Conservation (phyloP, 1,140 invertebrate species). For the Solenopsis invicta region DNA sequence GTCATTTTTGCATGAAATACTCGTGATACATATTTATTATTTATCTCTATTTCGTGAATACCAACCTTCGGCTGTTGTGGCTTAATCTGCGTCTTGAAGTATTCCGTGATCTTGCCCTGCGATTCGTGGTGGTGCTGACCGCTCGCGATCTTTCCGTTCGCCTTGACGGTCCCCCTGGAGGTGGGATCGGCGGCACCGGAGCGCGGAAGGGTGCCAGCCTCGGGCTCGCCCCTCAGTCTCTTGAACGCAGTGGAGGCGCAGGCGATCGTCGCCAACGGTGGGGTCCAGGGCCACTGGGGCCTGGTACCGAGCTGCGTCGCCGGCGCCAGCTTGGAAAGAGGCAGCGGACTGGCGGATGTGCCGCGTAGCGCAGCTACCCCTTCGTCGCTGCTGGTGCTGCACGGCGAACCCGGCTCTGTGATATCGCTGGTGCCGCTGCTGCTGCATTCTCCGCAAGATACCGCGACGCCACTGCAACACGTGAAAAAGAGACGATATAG, state of each 20-base stretch:
- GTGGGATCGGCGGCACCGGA: constrained; percentile 81
- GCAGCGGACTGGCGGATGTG: constrained; percentile 85
- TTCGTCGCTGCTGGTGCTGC: constrained; percentile 89
- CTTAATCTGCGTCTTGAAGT: constrained; percentile 93
- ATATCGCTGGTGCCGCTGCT: constrained; percentile 92
- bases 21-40: background rate
- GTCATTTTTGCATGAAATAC: background rate
- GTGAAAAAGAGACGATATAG: background rate
- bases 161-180: constrained; percentile 74
- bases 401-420: constrained; percentile 93
- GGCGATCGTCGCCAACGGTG: constrained; percentile 83
- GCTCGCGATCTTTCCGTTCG: constrained; percentile 52
- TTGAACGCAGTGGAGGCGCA: constrained; percentile 82
- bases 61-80: constrained; percentile 86
- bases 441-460: constrained; percentile 89
- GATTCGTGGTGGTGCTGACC: constrained; percentile 78
- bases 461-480: constrained; percentile 90
- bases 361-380: constrained; percentile 83
- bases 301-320: constrained; percentile 85
- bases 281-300: constrained; percentile 86
- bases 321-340: constrained; percentile 85
- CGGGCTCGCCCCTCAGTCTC: constrained; percentile 84
- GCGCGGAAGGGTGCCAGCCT: constrained; percentile 81
- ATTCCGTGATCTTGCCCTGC: constrained; percentile 92
- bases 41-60: background rate